These are phyloP conservation scores for Pachycephala philippinensis DNA, from an alignment of 2,113 vertebrate genomes.

Conservation along the genomic window DNA sequence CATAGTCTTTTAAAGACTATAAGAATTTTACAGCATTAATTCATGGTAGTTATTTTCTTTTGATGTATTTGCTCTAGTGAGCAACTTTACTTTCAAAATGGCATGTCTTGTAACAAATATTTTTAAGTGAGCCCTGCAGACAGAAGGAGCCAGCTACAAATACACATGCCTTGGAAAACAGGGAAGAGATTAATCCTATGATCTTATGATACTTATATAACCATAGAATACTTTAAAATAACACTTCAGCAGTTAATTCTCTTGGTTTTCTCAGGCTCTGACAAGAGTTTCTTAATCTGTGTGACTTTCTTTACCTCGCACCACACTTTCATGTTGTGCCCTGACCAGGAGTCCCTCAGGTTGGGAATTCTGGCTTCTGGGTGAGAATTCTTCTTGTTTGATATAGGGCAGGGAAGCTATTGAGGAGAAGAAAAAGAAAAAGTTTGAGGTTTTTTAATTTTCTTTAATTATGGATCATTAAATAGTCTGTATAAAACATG, in stretches of 20 bases:
- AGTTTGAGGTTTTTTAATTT: neutral
- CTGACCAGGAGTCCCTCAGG: conserved; percentile 84
- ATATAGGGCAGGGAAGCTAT: conserved; percentile 78
- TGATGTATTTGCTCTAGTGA: neutral
- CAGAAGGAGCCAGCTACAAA: neutral
- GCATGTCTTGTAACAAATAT: neutral
- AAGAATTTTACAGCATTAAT: neutral
- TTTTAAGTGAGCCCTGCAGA: neutral
- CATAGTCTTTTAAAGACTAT: neutral
- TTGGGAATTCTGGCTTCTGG: conserved; percentile 80
- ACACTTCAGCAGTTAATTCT: neutral
- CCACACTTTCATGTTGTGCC: conserved; percentile 86
- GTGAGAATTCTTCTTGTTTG: conserved; percentile 89
- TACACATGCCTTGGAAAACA: neutral
- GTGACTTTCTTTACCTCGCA: conserved; percentile 76
- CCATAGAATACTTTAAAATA: neutral
- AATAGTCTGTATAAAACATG: neutral
- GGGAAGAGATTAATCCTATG: neutral
- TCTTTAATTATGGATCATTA: neutral
- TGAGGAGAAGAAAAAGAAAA: neutral
- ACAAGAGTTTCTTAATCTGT: neutral
- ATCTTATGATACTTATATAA: neutral
- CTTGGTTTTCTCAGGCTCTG: neutral
- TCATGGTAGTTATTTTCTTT: neutral
- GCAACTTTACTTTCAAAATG: neutral